Base-by-base conservation (phyloP, 2,797 vertebrate genomes). In the Holocentrus rufus region DNA sequence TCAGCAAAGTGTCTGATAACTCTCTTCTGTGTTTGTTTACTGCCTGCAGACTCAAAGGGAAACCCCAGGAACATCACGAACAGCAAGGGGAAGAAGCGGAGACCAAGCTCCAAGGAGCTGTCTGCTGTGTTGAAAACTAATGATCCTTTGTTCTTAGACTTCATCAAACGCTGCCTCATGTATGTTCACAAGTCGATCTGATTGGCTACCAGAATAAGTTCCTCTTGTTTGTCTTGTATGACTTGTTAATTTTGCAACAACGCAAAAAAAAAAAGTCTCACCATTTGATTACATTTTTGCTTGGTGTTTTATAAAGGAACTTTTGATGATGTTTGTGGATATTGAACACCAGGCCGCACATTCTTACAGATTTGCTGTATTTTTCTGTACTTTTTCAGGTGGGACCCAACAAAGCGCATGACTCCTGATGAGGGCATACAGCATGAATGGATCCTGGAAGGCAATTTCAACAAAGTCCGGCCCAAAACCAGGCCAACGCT, bases 351-450 rank as follows among this genome's bases (percentile, higher is more conserved):
- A 17, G n/a, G 20, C 17, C 47, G 13, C 27, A 31, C 25, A 27
- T 18, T 10, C 20, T 54, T 20, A 0, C 13, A 34, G 4, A 52
- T 13, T 64, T 23, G 4, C 6, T 53, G 30, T 11, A 0, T 53
- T 58, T 58, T 7, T 61, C 6, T 73, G 23, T 34, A 8, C 14
- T 70, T 73, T 58, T 80, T 53, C 60, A 95, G 94, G 23, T 98
- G 97, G 96, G 95, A 98, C 83, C 96, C 96, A 22, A 89, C 92
- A 15, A 94, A 95, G 76, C 95, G 96, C 4, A 95, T 98, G 96
- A 97, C 95, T 73, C 97, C 96, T 0, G 96, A 96, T 59, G 96
- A 98, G 85, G 97, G 93, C 0, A 87, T 98, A 82, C 94, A 94
- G 80, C 97, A 98, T 1, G 85, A 92, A 0, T 98, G 97, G 97